Conservation (phyloP, 2,888 invertebrate genomes). For the Griposia aprilina region DNA sequence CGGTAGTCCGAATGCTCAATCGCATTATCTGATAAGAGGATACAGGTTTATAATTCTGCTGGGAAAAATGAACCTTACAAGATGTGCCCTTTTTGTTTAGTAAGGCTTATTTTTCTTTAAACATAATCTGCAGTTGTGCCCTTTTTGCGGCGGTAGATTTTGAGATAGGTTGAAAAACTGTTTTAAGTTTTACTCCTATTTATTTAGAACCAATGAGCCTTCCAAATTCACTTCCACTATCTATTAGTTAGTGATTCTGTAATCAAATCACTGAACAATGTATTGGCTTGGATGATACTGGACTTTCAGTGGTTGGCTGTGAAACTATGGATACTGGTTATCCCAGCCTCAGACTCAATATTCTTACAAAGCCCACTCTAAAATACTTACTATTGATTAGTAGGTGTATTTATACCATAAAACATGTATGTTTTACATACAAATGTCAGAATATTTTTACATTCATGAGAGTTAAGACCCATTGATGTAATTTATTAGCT, state of each 20-base stretch:
- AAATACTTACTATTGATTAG: slow-evolving; percentile 15
- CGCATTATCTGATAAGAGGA: slow-evolving; percentile 93
- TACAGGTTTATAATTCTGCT: not conserved
- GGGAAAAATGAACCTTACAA: not conserved
- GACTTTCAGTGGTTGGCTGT: not conserved
- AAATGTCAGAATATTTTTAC: slow-evolving; percentile 40
- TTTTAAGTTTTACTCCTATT: not conserved
- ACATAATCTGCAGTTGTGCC: not conserved
- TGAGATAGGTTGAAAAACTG: not conserved
- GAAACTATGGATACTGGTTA: not conserved
- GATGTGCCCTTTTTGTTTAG: not conserved
- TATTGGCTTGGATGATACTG: not conserved
- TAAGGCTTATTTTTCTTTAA: not conserved
- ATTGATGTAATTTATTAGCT: slow-evolving; percentile 29
- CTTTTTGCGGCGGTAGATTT: no score
- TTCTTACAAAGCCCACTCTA: not conserved
- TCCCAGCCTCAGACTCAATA: not conserved
- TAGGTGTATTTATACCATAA: slow-evolving; percentile 28
- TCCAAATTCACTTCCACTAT: no score
- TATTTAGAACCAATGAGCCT: not conserved
- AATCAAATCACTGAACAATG: not conserved
- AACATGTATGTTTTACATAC: slow-evolving; percentile 34
- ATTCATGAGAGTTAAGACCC: slow-evolving; percentile 42
- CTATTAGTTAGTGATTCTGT: not conserved
- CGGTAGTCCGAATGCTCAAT: slow-evolving; percentile 99